Base-by-base conservation (phyloP, 2,888 invertebrate genomes). In the Xanthia icteritia region DNA sequence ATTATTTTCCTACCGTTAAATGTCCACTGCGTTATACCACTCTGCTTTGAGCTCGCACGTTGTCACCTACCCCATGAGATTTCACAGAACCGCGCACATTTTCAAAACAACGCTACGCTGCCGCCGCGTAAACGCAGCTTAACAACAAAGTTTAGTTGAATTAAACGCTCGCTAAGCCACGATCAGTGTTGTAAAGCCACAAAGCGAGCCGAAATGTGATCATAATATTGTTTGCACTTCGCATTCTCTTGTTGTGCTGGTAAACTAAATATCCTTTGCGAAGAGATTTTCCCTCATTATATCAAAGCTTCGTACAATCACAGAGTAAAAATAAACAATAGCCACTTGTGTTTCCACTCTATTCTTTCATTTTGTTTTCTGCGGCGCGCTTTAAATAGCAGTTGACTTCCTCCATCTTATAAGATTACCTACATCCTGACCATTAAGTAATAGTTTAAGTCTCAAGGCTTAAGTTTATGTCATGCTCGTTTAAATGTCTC, bases 201-300 rank as follows among this genome's bases (percentile, higher is more conserved):
- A 87, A 77, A 65, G 63, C 76, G 27, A 75, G 56, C 60, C 70
- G 36, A 60, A 42, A 70, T 64, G 20, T 63, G 67, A 73, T 77
- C 66, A 75, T 82, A 86, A 78, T 78, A 63, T 75, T 82, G 86
- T 86, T 86, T 86, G 79, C 65, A 54, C 82, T 65, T 65, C 36
- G 66, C 60, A 27, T 70, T 80, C 64, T 36, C 69, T 58, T 86
- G 79, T 75, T 85, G 39, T 63, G 27, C 27, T 45, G 15, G 69
- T 56, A 75, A 78, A 82, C 70, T 65, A 70, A 61, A 79, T 61
- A 70, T 70, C 79, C 58, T 73, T 69, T 68, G 31, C 0, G 36
- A 51, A 11, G 15, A 45, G 48, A 48, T 48, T 45, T 15, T 4
- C 15, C 1, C 15, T 60, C 48, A 58, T 64, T 67, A 71, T 83